Base-by-base conservation (phyloP, 2,888 invertebrate species). In the Lasioglossum marginatum region DNA sequence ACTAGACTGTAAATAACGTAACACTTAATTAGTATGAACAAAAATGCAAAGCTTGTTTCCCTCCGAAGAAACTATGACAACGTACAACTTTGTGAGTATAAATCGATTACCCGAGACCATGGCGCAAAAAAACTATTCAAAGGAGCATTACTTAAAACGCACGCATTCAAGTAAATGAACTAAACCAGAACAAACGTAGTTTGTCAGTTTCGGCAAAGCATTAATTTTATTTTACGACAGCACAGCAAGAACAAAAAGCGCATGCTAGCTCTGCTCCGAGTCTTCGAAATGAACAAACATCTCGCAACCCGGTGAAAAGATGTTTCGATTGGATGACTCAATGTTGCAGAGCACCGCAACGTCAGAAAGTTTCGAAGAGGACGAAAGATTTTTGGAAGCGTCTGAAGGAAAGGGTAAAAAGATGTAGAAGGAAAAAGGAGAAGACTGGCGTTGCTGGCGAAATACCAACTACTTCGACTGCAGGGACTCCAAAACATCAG, bases 211-310 rank as follows among this genome's bases (percentile, higher is more conserved):
- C 34, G n/a, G n/a, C n/a, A 14, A n/a, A 27, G 2, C 52, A 43
- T 6, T 63, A 75, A 83, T 66, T 75, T n/a, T n/a, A 45, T 75
- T 66, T 37, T 45, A 43, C 57, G 71, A 72, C 31, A 85, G 84
- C n/a, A 2, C 77, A 63, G n/a, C n/a, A 5, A 23, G 14, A 19
- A 19, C 0, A 45, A 34, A 52, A 45, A 23, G 10, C n/a, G 12
- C 52, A 68, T 0, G 14, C 23, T 4, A 3, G 19, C 3, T 6
- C 57, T 48, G 31, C 66, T 52, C n/a, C 48, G 34, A 37, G 14
- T 43, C 14, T 14, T 52, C 16, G 10, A 16, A 6, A 16, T 4
- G 27, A 68, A 37, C 37, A 16, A 12, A 37, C 37, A 8, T 34
- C 19, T 27, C 57, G 31, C 5, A 76, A 43, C n/a, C 14, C 45